These are phyloP conservation scores for Idaea biselata DNA, from an alignment of 2,888 invertebrate species.

Conservation along the genomic window DNA sequence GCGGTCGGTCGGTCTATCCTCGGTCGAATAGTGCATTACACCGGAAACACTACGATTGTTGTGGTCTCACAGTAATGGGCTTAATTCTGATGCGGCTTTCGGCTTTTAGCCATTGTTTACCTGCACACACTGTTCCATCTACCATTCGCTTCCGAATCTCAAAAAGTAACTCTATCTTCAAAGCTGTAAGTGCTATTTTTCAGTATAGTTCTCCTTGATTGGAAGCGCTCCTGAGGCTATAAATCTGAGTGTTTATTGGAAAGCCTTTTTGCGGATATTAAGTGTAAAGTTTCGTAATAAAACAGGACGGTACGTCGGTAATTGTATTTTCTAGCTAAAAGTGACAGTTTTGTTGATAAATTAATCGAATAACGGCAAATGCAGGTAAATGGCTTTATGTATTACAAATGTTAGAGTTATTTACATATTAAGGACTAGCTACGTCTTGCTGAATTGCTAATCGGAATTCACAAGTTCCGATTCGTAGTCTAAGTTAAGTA, in stretches of 20 bases:
- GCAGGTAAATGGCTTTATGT: neutral
- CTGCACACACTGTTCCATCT: slow-evolving; percentile 41
- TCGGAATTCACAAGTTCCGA: too few species aligned
- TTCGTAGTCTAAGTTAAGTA: too few species aligned
- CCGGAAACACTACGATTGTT: slow-evolving; percentile 62
- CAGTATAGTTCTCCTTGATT: neutral
- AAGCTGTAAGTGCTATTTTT: neutral
- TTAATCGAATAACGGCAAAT: slow-evolving; percentile 9
- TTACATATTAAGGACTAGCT: neutral
- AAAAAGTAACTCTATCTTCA: neutral
- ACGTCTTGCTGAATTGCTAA: too few species aligned
- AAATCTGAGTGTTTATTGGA: slow-evolving; percentile 21
- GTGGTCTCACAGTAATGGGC: slow-evolving; percentile 69
- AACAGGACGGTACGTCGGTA: slow-evolving; percentile 9
- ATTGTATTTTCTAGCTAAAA: slow-evolving; percentile 16
- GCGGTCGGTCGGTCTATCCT: slow-evolving; percentile 19
- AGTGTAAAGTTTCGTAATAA: slow-evolving; percentile 10
- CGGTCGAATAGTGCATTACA: slow-evolving; percentile 57
- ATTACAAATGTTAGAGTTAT: slow-evolving; percentile 16
- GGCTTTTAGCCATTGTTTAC: slow-evolving; percentile 77
- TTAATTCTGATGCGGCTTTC: slow-evolving; percentile 76
- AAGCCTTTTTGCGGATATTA: slow-evolving; percentile 13
- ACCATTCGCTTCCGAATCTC: neutral
- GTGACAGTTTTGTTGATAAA: slow-evolving; percentile 7
- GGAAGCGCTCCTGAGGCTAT: slow-evolving; percentile 15